Evolutionary conservation across 2,888 invertebrate species (phyloP), one percentile per base, ranked within the genome.

Genomic region (Andrena camellia): DNA sequence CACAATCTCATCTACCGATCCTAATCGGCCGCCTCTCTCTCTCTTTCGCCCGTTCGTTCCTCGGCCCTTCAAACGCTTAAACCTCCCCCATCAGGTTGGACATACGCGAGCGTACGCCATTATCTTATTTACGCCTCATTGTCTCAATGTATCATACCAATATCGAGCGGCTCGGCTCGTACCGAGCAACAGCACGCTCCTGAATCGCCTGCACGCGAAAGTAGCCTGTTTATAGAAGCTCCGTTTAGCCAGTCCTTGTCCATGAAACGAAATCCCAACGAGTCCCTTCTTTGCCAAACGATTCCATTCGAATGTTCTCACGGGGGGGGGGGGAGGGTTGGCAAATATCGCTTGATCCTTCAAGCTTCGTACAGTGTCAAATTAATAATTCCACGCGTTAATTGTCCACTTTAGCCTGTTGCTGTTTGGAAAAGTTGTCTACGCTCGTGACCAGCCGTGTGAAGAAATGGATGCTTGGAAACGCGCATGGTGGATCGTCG

Each of bases 101-200:
- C 88, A 84, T 88, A 87, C 89, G 90, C 93, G 89, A 92, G 90
- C 91, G 90, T 83, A 82, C 71, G 87, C 92, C 90, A 94, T 94
- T 94, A 94, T 94, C 94, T 94, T 93, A 93, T 94, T 94, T 93
- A 92, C 91, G 92, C 91, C 91, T 93, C 93, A 92, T 93, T 93
- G 93, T 93, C 93, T 93, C 92, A 93, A 93, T 93, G 92, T 91
- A 93, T 93, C 93, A 92, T 92, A 91, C 91, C 91, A 90, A 93
- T 93, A 92, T 91, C 90, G 66, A 81, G 90, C 89, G 88, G 81
- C 42, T 84, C 79, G 86, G 52, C 78, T 81, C 84, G 84, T 78
- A 87, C 85, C 86, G 83, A 81, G 74, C 78, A 72, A 77, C 88
- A 88, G 89, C 88, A 83, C 83, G 81, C 81, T 87, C 52, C 72